Base-by-base conservation (phyloP, 2,113 vertebrate species). In the Gobio gobio region DNA sequence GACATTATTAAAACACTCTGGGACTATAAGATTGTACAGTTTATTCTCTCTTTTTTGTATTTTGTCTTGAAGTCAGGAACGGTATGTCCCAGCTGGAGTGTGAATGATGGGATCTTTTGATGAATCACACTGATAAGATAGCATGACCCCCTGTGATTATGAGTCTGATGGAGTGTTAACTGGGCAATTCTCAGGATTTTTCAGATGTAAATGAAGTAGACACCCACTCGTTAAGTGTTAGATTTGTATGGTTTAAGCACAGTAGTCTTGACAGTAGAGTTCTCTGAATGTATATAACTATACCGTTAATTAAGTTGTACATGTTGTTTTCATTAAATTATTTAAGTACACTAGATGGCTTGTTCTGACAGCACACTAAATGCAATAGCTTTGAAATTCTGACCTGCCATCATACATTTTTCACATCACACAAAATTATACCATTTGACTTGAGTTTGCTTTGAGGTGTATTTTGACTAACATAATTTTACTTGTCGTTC, bases 81-180 rank as follows among this genome's bases (percentile, higher is more conserved):
- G 8, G 73, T 76, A 20, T 3, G 2, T 33, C 47, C 73, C 24
- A 49, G 73, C 47, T 33, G 13, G 16, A 54, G 24, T 54, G 26
- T 54, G 73, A 76, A 20, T 54, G 73, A 76, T 76, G 26, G 26
- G 45, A 76, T 49, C 16, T 5, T 76, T 76, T 76, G 45, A 54
- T 76, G 73, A 76, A 76, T 76, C 73, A 54, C 73, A 29, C 26
- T 54, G 16, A 76, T 54, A 54, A 76, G 26, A 54, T 24, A 76
- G 24, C 13, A 18, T 1, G 16, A 29, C 73, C 24, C 73, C 73
- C 47, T 49, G n/a, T 76, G 45, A 54, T 54, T 26, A 18, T 49
- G 47, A 51, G 0, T 76, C n/a, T 76, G 45, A 76, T 76, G 26
- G 16, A 76, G 47, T 76, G 73, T 49, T 75, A 54, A 75, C 16